Conservation (phyloP, 2,888 invertebrate species). For the Dione vanillae region DNA sequence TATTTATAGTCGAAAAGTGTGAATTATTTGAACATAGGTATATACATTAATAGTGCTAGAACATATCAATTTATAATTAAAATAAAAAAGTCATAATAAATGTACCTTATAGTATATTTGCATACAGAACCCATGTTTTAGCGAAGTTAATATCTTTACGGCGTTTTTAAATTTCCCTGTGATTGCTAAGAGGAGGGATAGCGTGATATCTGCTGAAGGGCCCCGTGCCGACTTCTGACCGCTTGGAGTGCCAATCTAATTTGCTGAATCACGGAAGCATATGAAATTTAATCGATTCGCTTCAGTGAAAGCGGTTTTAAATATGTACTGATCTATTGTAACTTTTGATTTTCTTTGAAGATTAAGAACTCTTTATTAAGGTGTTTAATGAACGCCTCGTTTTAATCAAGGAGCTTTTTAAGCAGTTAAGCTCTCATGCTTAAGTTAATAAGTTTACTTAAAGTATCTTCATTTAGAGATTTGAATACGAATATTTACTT, state of each 20-base stretch:
- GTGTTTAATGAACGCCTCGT: conserved; percentile 12
- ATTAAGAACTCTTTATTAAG: conserved; percentile 7
- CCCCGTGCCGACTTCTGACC: conserved; percentile 80
- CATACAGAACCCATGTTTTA: conserved; percentile 57
- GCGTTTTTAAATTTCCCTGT: conserved; percentile 66
- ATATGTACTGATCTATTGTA: conserved; percentile 26
- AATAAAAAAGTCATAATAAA: background rate
- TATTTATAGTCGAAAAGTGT: too few relatives aligned
- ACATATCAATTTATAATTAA: too few relatives aligned
- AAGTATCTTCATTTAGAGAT: background rate
- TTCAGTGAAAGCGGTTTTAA: conserved; percentile 48
- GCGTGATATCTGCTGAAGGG: conserved; percentile 69
- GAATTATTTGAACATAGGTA: too few relatives aligned
- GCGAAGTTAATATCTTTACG: conserved; percentile 50
- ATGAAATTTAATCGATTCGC: conserved; percentile 76
- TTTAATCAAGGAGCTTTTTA: background rate
- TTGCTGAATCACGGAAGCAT: conserved; percentile 80
- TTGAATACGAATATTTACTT: background rate
- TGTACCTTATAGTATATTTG: background rate
- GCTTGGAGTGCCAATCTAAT: conserved; percentile 81
- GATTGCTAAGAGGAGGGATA: conserved; percentile 67
- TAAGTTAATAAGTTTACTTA: background rate
- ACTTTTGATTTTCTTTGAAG: conserved; percentile 14
- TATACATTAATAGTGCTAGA: too few relatives aligned
- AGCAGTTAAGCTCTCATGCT: background rate